A percentile compares a stretch with the other conserved stretches of the same genome.
These are phyloP conservation scores for Pseudochaenichthys georgianus DNA, from an alignment of 2,797 vertebrate species.

Conservation along the genomic window DNA sequence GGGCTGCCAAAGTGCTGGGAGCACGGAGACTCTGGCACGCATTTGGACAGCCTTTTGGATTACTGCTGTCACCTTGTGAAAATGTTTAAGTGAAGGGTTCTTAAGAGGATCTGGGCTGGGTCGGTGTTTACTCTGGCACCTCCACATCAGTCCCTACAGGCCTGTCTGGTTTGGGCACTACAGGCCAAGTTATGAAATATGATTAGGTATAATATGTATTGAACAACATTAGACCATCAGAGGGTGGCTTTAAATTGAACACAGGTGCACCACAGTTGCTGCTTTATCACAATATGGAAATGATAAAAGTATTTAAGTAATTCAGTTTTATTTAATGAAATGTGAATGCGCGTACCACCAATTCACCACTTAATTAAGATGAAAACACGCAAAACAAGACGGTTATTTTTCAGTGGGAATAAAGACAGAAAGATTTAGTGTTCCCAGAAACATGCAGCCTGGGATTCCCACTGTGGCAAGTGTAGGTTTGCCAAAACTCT, in stretches of 20 bases:
- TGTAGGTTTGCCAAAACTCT: slow-evolving; percentile 26
- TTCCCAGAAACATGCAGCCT: slow-evolving; percentile 21
- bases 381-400: slow-evolving; percentile 22
- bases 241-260: slow-evolving; percentile 22
- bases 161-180: slow-evolving; percentile 62
- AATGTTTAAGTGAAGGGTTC: slow-evolving; percentile 76
- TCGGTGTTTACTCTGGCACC: slow-evolving; percentile 75
- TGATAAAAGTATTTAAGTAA: slow-evolving; percentile 9
- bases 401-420: slow-evolving; percentile 3
- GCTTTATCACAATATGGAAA: slow-evolving; percentile 16
- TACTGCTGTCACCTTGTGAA: slow-evolving; percentile 77
- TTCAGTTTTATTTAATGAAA: neutral
- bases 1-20: slow-evolving; percentile 50
- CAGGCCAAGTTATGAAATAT: slow-evolving; percentile 58
- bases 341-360: neutral
- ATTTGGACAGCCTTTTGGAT: slow-evolving; percentile 57
- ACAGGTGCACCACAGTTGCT: slow-evolving; percentile 19
- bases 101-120: slow-evolving; percentile 71
- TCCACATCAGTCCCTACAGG: slow-evolving; percentile 41
- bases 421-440: slow-evolving; percentile 22
- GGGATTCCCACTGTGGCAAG: slow-evolving; percentile 28
- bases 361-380: slow-evolving; percentile 6
- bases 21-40: slow-evolving; percentile 36
- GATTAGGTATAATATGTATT: slow-evolving; percentile 40
- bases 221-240: slow-evolving; percentile 31